Percentiles rank a stretch among this genome's conserved stretches.
Evolutionary conservation across 2,113 vertebrate genomes (phyloP).

Genomic region (Neolamprologus sp.): DNA sequence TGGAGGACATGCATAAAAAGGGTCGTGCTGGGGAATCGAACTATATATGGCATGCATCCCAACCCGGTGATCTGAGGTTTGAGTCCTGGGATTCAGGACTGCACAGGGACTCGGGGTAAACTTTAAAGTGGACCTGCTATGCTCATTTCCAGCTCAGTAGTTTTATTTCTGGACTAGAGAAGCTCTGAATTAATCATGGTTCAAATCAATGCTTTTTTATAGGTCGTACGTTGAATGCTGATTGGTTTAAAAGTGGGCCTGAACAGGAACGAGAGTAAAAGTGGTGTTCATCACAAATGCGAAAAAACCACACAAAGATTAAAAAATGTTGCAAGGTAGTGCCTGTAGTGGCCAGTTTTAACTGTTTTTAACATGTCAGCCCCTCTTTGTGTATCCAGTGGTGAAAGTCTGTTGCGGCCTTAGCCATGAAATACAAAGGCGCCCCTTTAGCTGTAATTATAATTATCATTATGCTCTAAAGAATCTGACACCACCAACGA

Average conservation of each 20-base stretch:
- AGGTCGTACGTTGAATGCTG: rapidly evolving
- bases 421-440: rapidly evolving
- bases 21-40: constrained; percentile 3
- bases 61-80: background rate
- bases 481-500: background rate
- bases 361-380: background rate
- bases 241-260: background rate
- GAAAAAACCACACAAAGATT: background rate
- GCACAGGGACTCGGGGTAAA: background rate
- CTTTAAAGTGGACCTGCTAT: background rate
- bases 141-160: background rate
- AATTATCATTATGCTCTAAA: background rate
- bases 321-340: background rate
- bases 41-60: constrained; percentile 26
- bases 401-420: background rate
- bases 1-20: constrained; percentile 22
- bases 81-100: background rate
- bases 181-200: background rate
- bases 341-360: background rate
- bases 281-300: background rate
- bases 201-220: background rate
- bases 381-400: background rate
- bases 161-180: background rate
- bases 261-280: rapidly evolving
- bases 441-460: background rate